Evolutionary conservation across 2,888 invertebrate genomes (phyloP).

Genomic region (Tipula confusa): DNA sequence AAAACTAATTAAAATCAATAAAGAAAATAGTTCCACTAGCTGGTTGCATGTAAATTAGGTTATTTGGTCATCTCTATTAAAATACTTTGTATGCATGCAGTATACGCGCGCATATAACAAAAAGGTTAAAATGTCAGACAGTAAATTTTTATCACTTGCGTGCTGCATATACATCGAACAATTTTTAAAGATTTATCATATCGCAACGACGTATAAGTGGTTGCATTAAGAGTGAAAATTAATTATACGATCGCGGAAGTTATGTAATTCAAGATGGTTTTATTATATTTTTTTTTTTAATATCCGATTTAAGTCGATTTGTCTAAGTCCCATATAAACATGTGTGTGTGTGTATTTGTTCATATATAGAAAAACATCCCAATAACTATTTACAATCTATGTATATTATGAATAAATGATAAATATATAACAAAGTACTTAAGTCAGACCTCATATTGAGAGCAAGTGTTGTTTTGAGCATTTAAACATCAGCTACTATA

Average conservation of each 20-base stretch:
- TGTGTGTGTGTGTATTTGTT: neutral
- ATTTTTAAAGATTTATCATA: neutral
- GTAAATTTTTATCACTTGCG: neutral
- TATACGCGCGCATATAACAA: neutral
- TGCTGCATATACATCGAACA: neutral
- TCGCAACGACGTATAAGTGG: neutral
- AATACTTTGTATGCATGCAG: neutral
- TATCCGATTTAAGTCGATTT: neutral
- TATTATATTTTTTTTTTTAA: neutral
- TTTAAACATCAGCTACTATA: conserved; percentile 29
- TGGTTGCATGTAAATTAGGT: neutral
- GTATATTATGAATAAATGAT: neutral
- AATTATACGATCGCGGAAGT: neutral
- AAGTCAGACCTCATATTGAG: conserved; percentile 30
- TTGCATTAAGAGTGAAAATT: neutral
- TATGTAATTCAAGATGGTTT: neutral
- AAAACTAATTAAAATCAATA: neutral
- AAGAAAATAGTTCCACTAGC: neutral
- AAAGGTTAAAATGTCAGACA: neutral
- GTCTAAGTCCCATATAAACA: neutral
- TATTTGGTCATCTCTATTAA: neutral
- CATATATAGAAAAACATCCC: neutral
- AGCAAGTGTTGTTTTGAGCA: conserved; percentile 30
- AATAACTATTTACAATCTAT: neutral
- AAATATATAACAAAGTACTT: conserved; percentile 28